Base-by-base conservation (phyloP, 2,888 invertebrate species). In the Tenthredo scrophulariae region DNA sequence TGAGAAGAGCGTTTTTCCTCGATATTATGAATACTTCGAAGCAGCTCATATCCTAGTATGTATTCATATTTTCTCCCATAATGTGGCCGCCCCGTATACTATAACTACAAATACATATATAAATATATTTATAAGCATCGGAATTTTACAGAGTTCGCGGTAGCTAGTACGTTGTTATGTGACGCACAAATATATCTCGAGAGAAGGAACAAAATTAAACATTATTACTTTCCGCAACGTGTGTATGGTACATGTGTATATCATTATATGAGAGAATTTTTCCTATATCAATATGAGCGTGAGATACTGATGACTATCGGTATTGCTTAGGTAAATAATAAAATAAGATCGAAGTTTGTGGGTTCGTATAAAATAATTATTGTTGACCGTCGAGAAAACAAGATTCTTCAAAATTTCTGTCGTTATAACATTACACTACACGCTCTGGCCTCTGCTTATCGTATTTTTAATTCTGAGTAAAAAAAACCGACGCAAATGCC, bases 1-100 rank as follows among this genome's bases (percentile, higher is more conserved):
- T 43, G 40, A 43, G 9, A 26, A 74, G 74, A 74, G 22, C 1
- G 43, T 74, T 74, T 43, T 74, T n/a, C 43, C 13, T 74, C 43
- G 74, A 74, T 74, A 43, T 74, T 43, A 74, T 54, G 54, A 54
- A 54, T 74, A 43, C 74, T 74, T 74, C 74, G 43, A 18, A 43
- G 37, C 37, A 37, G 40, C 22, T 74, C 72, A 6, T 72, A 40
- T 72, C 72, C 13, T 40, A 43, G 43, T 54, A 54, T 74, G 43
- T n/a, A n/a, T n/a, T n/a, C 7, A 37, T 74, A 26, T 74, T 26
- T 74, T 74, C n/a, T 26, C 22, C 43, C 74, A 74, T 74, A 74
- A 74, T 43, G 29, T 15, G 18, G 33, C 33, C 7, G 67, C 33
- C 15, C 33, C 33, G 7, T 74, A 26, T 43, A 43, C 74, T 22